phyloP scores from a whole-genome alignment of 2,113 vertebrate species.

The Nipponia nippon region DNA sequence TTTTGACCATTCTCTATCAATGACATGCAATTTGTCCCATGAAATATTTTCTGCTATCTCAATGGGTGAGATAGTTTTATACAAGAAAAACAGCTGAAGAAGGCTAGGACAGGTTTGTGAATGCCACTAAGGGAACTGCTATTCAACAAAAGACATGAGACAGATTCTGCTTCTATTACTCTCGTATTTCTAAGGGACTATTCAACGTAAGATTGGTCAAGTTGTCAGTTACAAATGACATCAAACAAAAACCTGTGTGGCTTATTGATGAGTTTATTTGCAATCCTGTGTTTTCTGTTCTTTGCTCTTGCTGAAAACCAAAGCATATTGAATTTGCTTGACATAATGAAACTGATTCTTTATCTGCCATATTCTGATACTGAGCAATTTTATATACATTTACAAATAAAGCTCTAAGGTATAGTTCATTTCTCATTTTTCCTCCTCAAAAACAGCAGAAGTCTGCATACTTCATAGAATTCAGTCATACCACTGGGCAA shows the following conservation, averaged over 20 bases:
- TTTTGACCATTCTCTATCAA: background rate
- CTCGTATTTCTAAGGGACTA: constrained; percentile 37
- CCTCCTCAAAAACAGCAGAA: background rate
- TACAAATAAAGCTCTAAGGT: background rate
- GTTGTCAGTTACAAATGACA: constrained; percentile 54
- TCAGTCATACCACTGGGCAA: background rate
- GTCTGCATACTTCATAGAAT: background rate
- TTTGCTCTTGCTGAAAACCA: background rate
- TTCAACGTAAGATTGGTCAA: constrained; percentile 53
- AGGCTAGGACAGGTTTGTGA: constrained; percentile 11
- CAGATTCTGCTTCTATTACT: constrained; percentile 37
- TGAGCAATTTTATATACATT: background rate
- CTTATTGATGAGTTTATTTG: constrained; percentile 58
- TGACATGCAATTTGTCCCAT: constrained; percentile 19
- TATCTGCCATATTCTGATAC: background rate
- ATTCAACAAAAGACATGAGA: constrained; percentile 19
- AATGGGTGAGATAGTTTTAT: constrained; percentile 4
- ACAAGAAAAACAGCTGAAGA: background rate
- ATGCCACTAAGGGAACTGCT: background rate
- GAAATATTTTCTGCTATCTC: background rate
- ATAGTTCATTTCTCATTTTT: background rate
- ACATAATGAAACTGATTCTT: background rate
- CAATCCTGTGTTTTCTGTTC: background rate
- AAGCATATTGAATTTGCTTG: background rate
- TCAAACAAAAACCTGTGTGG: constrained; percentile 41